These are phyloP conservation scores for Pseudopodoces humilis DNA, from an alignment of 2,113 vertebrate genomes.

Conservation along the genomic window DNA sequence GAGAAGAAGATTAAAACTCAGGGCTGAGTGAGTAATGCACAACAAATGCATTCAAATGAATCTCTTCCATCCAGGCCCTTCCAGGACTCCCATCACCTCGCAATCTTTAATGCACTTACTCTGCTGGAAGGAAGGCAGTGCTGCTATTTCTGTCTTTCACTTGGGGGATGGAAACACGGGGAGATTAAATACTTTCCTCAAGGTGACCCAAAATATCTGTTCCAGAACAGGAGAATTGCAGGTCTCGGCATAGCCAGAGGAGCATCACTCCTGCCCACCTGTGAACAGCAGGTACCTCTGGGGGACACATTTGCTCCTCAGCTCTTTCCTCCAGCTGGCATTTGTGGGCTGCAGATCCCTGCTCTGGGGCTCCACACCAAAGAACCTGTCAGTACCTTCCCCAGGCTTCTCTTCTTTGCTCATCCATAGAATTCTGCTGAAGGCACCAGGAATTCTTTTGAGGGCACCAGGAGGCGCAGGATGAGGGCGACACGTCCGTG, in stretches of 20 bases:
- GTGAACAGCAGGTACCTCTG: not conserved
- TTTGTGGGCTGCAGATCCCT: not conserved
- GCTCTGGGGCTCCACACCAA: not conserved
- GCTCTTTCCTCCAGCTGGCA: not conserved
- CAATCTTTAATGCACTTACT: slow-evolving; percentile 10
- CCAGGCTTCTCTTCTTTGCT: not conserved
- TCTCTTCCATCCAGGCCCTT: not conserved
- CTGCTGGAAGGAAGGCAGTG: not conserved
- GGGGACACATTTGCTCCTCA: not conserved
- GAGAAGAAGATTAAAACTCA: slow-evolving; percentile 56
- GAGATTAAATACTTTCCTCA: not conserved
- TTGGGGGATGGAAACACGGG: not conserved
- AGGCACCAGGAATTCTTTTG: not conserved
- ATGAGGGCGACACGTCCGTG: not conserved
- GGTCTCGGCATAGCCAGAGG: not conserved
- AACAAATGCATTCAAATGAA: slow-evolving; percentile 34
- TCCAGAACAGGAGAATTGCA: not conserved
- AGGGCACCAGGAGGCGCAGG: accelerated
- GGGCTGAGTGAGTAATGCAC: slow-evolving; percentile 33
- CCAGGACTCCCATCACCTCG: not conserved
- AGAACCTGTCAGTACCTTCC: not conserved
- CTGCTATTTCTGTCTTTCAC: not conserved
- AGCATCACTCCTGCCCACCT: not conserved
- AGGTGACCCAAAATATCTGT: not conserved
- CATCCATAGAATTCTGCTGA: not conserved